Base-by-base conservation (phyloP, 2,888 invertebrate species). In the Troides aeacus region DNA sequence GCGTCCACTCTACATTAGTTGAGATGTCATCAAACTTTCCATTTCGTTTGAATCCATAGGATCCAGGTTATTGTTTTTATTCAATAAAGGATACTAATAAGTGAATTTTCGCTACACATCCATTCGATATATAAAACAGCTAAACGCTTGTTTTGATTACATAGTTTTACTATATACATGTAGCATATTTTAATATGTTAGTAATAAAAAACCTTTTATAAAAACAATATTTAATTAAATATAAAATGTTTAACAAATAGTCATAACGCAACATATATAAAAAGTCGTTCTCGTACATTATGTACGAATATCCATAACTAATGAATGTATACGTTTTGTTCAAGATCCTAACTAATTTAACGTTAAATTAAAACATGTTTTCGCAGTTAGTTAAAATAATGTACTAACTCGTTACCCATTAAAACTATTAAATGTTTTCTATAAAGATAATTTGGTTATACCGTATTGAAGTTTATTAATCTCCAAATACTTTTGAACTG, bases 141-240 rank as follows among this genome's bases (percentile, higher is more conserved):
- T 30, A 30, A 30, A 30, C 3, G 2, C 5, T 30, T 10, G 7
- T 1, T 10, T 7, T 39, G 39, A 10, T 39, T 39, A 39, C 7
- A 39, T 39, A 39, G 39, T 10, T 39, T 39, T 39, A 39, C 7
- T 7, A 39, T 39, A 10, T 39, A 10, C 10, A 39, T 39, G 30
- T 30, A 10, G 1, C 6, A 8, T 39, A 39, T 4, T 39, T 18
- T 7, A 2, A 21, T n/a, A 7, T 5, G 50, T 21, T 5, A 21
- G 6, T 8, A 10, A 57, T 2, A 8, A 57, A 57, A 21, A 21
- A 7, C 57, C 7, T 21, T 21, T 57, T n/a, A 21, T 21, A 6
- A 56, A 5, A 53, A 61, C 36, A 53, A 56, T 17, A 66, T 66
- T 60, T 66, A 66, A 61, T 66, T 39, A 56, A 67, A 57, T 57